Conservation (phyloP, 2,113 vertebrate genomes). For the Clupea harengus region DNA sequence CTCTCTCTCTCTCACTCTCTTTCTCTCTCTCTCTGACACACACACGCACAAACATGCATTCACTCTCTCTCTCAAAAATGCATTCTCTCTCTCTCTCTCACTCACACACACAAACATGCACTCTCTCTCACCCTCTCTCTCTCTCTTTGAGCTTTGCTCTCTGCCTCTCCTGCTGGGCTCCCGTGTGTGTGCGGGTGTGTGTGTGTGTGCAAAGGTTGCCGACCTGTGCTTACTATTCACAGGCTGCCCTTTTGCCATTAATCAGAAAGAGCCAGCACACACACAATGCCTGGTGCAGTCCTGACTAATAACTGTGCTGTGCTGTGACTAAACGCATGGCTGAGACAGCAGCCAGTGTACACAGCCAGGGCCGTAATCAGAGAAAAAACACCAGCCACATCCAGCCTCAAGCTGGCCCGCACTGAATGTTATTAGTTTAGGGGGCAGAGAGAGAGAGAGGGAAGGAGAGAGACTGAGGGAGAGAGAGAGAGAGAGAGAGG, state of each 20-base stretch:
- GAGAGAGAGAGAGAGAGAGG: no score
- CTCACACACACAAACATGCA: background rate
- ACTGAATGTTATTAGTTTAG: conserved; percentile 15
- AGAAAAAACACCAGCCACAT: background rate
- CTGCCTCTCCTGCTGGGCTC: background rate
- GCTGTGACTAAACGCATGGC: no score
- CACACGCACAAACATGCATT: background rate
- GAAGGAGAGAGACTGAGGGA: background rate
- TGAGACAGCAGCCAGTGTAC: background rate
- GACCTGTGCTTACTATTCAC: background rate
- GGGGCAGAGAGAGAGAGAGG: background rate
- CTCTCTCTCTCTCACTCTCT: background rate
- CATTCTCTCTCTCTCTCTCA: background rate
- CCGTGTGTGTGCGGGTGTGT: background rate
- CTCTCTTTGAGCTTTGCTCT: background rate
- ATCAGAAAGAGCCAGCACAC: background rate
- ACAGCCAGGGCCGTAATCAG: background rate
- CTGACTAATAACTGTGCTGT: no score
- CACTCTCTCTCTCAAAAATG: background rate
- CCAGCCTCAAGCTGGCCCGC: background rate
- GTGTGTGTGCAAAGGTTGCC: background rate
- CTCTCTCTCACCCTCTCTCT: background rate
- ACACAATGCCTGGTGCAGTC: background rate
- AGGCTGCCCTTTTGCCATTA: background rate
- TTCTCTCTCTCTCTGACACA: background rate